Base-by-base conservation (phyloP, 1,140 invertebrate species). In the Eciton burchellii region DNA sequence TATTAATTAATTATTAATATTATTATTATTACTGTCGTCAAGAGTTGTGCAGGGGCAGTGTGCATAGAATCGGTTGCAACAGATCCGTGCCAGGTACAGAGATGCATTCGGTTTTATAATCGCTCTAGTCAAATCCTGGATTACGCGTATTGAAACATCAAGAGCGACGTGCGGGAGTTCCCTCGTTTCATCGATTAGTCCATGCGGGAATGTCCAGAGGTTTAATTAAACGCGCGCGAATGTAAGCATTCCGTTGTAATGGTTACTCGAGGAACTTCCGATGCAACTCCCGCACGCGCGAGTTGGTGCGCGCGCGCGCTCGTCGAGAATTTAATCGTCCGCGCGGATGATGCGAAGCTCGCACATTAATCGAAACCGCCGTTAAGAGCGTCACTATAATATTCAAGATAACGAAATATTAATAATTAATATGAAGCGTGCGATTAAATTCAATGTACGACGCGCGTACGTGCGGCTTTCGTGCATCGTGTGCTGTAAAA, bases 21-120 rank as follows among this genome's bases (percentile, higher is more conserved):
- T 81, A 52, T 83, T 81, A 21, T 49, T 72, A 54, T 72, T 72
- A 63, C 83, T 43, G 3, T 74, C 11, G 29, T 77, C 21, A 56
- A 43, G 14, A 76, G 45, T 56, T 62, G 26, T 12, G n/a, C n/a
- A 19, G 6, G 3, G 43, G 11, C 21, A 76, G 21, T 68, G 65
- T 70, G 74, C 74, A 68, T 68, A 63, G 65, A 86, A n/a, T 88
- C 81, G 87, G 68, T 89, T 86, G 84, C 87, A 88, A 83, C 84
- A 87, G 82, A 87, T 89, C 77, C 88, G 88, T 89, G 88, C 87
- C 87, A 86, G 68, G 52, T 88, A 87, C 88, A 88, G 63, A 83
- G 59, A 63, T 86, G 85, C 85, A 68, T 77, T 86, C 52, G 79
- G 0, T 60, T 47, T 81, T 81, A 35, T 71, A 73, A 5, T 72